Percentiles rank a stretch among this genome's conserved stretches.
phyloP scores from a whole-genome alignment of 2,113 vertebrate species.

The Stegastes partitus region DNA sequence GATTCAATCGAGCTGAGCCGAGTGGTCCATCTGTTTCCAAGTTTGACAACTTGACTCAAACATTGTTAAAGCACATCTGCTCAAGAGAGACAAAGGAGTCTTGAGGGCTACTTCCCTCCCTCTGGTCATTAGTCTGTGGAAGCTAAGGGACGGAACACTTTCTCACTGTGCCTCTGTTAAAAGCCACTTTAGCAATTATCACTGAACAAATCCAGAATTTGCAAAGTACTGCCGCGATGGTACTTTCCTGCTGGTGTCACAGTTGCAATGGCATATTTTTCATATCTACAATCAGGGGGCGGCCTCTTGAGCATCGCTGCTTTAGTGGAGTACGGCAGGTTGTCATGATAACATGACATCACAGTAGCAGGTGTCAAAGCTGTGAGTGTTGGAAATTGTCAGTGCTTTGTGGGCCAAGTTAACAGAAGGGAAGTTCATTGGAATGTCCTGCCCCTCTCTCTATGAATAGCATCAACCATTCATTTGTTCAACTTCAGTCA shows the following conservation, averaged over 20 bases:
- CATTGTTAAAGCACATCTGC: slow-evolving; percentile 5
- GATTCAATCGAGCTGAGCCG: neutral
- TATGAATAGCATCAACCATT: slow-evolving; percentile 64
- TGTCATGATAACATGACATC: slow-evolving; percentile 61
- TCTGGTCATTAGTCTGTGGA: slow-evolving; percentile 9
- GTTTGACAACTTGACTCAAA: neutral
- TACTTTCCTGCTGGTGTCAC: neutral
- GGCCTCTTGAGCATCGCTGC: slow-evolving; percentile 9
- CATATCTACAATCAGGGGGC: slow-evolving; percentile 9
- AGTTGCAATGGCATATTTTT: slow-evolving; percentile 11
- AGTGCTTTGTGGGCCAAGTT: slow-evolving; percentile 60
- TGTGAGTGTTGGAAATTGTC: slow-evolving; percentile 69
- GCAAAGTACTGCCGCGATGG: neutral
- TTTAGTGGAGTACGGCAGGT: slow-evolving; percentile 33
- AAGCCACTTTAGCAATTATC: slow-evolving; percentile 20
- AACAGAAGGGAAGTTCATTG: slow-evolving; percentile 68
- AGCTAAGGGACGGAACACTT: neutral
- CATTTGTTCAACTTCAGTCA: slow-evolving; percentile 38
- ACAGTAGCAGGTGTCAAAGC: slow-evolving; percentile 76
- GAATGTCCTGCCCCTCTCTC: slow-evolving; percentile 42
- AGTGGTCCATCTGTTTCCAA: slow-evolving; percentile 7
- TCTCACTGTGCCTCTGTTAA: slow-evolving; percentile 7
- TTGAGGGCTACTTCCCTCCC: neutral
- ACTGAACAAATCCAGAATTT: slow-evolving; percentile 13
- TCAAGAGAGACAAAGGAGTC: neutral